Base-by-base conservation (phyloP, 1,140 invertebrate species). In the Microplitis demolitor region DNA sequence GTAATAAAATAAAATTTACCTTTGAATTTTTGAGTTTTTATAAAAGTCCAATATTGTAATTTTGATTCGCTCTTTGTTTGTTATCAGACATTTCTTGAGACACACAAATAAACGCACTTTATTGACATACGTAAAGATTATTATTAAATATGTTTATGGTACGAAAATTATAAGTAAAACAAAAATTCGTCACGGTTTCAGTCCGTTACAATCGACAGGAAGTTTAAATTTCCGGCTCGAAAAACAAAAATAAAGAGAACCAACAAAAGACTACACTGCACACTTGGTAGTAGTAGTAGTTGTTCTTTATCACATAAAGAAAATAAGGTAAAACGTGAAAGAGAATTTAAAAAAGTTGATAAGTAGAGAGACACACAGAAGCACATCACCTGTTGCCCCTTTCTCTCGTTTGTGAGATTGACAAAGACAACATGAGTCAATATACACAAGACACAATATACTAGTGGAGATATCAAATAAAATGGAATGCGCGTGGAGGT, bases 381-480 rank as follows among this genome's bases (percentile, higher is more conserved):
- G n/a, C 31, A n/a, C 66, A 67, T 67, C 66, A 67, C 66, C 66
- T 67, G 66, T 67, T 67, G 66, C 66, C 13, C 24, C 13, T 33
- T 50, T 51, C 45, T 35, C 16, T 61, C 24, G 3, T 33, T 13
- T 14, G 8, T 64, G 39, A 14, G 39, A 34, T 13, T 13, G 66
- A 53, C 39, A 33, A 50, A 54, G 66, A 67, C 66, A 67, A 67
- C 45, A 53, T 13, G 50, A 67, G 66, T 4, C 13, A 39, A 39
- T 11, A 37, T 45, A 13, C n/a, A 54, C 11, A n/a, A 54, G 51
- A 54, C 4, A 31, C 14, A 58, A 67, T 24, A 54, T 31, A 67
- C 66, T 54, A 67, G 50, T 67, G 50, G 50, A 67, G 31, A 54
- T 67, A 67, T 67, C 66, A 67, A 67, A 67, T 54, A 16, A 39